Percentiles rank a stretch among this genome's conserved stretches.
phyloP scores from a whole-genome alignment of 2,888 invertebrate species.

The Apamea sordens region DNA sequence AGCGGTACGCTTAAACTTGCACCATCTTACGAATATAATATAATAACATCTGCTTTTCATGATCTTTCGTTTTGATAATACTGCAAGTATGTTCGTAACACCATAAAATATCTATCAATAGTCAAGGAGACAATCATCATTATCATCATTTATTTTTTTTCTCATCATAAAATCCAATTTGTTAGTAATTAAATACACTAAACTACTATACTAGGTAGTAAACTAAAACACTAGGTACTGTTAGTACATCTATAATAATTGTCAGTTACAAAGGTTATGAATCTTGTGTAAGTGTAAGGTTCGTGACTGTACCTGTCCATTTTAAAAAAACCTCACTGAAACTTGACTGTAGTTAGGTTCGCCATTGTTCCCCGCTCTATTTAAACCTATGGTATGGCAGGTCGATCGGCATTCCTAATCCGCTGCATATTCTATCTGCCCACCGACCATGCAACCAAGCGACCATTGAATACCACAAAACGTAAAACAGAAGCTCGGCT shows the following conservation, averaged over 20 bases:
- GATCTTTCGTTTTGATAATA: no score
- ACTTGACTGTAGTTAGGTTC: background rate
- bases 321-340: background rate
- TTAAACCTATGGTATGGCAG: background rate
- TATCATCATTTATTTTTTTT: no score
- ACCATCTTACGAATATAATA: no score
- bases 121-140: background rate
- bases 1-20: no score
- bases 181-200: no score
- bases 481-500: slow-evolving; percentile 8
- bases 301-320: background rate
- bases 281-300: background rate
- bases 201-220: no score
- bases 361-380: slow-evolving; percentile 27
- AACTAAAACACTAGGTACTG: no score
- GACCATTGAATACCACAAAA: slow-evolving; percentile 29
- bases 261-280: no score
- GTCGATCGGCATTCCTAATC: slow-evolving; percentile 19
- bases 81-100: background rate
- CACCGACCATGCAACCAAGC: slow-evolving; percentile 15
- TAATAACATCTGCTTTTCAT: no score
- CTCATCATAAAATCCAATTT: no score
- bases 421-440: slow-evolving; percentile 36
- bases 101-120: background rate
- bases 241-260: no score